These are phyloP conservation scores for Petrocephalus sullivani DNA, from an alignment of 2,797 vertebrate species.

Conservation along the genomic window DNA sequence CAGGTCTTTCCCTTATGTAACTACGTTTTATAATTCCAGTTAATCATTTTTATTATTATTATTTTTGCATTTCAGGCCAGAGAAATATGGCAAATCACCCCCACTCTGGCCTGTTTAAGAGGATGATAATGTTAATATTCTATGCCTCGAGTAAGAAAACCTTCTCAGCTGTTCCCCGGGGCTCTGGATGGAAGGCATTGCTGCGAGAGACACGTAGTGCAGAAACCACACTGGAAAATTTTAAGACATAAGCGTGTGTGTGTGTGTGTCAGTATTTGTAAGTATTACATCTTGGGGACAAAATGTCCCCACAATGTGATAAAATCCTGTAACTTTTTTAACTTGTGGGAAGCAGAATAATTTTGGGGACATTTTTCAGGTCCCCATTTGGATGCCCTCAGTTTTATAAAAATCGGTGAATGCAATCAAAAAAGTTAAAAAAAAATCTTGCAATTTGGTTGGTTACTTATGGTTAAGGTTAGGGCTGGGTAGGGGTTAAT, in stretches of 20 bases:
- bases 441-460: too few relatives aligned
- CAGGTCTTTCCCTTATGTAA: neutral
- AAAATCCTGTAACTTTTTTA: too few relatives aligned
- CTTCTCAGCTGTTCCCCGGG: slow-evolving; percentile 49
- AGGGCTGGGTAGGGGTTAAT: too few relatives aligned
- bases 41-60: neutral
- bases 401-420: too few relatives aligned
- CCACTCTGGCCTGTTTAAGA: slow-evolving; percentile 41
- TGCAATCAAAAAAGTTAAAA: too few relatives aligned
- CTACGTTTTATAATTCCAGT: neutral
- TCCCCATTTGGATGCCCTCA: too few relatives aligned
- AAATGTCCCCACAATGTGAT: too few relatives aligned
- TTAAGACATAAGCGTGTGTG: neutral
- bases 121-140: slow-evolving; percentile 50
- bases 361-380: too few relatives aligned
- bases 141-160: slow-evolving; percentile 38
- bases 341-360: too few relatives aligned
- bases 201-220: slow-evolving; percentile 54
- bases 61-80: neutral
- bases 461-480: too few relatives aligned
- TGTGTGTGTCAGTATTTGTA: neutral
- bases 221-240: slow-evolving; percentile 33
- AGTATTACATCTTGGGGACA: too few relatives aligned
- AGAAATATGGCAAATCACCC: slow-evolving; percentile 19
- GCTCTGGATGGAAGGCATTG: slow-evolving; percentile 30